Evolutionary conservation across 2,797 vertebrate genomes (phyloP).

Genomic region (Apogon hyalosoma): DNA sequence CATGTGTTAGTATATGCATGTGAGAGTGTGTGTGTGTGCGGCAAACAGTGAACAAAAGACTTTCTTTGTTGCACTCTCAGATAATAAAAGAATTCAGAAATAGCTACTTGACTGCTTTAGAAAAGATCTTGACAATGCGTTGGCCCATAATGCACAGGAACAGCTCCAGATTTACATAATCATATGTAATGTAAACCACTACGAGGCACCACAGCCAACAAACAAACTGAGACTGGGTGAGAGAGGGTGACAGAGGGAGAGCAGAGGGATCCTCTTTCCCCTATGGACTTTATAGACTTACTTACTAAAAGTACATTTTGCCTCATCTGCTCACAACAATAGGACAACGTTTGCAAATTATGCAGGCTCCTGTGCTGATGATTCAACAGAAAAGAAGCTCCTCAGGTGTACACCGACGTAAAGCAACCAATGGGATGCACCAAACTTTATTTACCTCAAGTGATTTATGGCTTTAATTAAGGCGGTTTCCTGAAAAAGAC

Average conservation of each 20-base stretch:
- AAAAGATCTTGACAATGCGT: constrained; percentile 86
- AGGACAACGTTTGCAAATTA: constrained; percentile 72
- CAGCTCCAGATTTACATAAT: constrained; percentile 84
- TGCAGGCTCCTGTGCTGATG: constrained; percentile 43
- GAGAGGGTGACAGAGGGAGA: constrained; percentile 49
- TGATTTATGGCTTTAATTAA: constrained; percentile 70
- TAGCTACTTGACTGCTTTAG: constrained; percentile 89
- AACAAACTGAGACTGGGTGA: constrained; percentile 80
- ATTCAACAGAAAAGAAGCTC: constrained; percentile 63
- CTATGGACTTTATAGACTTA: constrained; percentile 76
- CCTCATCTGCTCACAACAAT: constrained; percentile 75
- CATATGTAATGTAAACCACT: constrained; percentile 86
- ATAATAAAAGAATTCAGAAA: constrained; percentile 90
- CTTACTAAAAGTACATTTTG: constrained; percentile 78
- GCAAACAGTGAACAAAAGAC: constrained; percentile 96
- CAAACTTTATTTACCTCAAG: constrained; percentile 52
- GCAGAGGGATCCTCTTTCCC: constrained; percentile 67
- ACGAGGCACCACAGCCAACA: constrained; percentile 77
- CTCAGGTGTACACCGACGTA: constrained; percentile 48
- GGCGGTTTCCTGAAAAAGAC: constrained; percentile 40
- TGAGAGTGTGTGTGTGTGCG: constrained; percentile 71
- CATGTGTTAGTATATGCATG: constrained; percentile 34
- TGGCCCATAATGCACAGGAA: constrained; percentile 85
- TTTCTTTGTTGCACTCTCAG: constrained; percentile 90
- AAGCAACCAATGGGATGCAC: constrained; percentile 31